Percentiles rank a stretch among this genome's conserved stretches.
These are phyloP conservation scores for Thyatira batis DNA, from an alignment of 2,888 invertebrate species.

Conservation along the genomic window DNA sequence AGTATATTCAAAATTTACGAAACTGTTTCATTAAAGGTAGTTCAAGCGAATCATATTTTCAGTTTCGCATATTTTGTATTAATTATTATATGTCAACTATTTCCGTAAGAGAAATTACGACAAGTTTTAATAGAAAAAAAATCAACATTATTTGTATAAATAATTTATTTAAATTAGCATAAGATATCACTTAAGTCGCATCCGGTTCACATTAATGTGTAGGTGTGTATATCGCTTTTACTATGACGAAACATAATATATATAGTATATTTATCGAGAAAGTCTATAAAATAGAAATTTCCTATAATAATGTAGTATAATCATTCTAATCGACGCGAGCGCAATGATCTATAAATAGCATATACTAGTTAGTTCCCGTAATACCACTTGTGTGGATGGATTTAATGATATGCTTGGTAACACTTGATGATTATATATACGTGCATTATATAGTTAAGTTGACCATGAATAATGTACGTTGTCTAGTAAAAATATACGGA, in stretches of 20 bases:
- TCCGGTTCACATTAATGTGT: constrained; percentile 8
- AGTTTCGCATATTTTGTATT: background rate
- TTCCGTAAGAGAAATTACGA: background rate
- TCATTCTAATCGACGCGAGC: constrained; percentile 12
- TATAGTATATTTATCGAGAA: constrained; percentile 23
- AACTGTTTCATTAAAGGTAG: background rate
- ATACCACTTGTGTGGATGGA: constrained; percentile 2
- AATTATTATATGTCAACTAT: background rate
- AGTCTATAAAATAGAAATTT: constrained; percentile 40
- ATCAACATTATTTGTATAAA: background rate
- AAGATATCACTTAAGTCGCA: constrained; percentile 4
- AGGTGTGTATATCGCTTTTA: constrained; percentile 4
- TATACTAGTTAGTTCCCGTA: background rate
- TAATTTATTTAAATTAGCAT: constrained; percentile 4
- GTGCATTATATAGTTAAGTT: background rate
- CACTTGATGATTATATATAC: background rate
- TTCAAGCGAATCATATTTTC: too few relatives aligned
- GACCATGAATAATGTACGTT: too few relatives aligned
- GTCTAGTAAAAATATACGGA: too few relatives aligned
- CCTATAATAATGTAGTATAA: constrained; percentile 28
- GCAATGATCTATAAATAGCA: constrained; percentile 9
- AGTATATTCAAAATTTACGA: too few relatives aligned
- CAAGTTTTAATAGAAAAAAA: background rate
- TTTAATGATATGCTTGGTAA: background rate
- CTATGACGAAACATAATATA: background rate